Percentiles rank a stretch among this genome's conserved stretches.
Evolutionary conservation across 2,797 vertebrate species (phyloP).

Genomic region (Gila robusta): DNA sequence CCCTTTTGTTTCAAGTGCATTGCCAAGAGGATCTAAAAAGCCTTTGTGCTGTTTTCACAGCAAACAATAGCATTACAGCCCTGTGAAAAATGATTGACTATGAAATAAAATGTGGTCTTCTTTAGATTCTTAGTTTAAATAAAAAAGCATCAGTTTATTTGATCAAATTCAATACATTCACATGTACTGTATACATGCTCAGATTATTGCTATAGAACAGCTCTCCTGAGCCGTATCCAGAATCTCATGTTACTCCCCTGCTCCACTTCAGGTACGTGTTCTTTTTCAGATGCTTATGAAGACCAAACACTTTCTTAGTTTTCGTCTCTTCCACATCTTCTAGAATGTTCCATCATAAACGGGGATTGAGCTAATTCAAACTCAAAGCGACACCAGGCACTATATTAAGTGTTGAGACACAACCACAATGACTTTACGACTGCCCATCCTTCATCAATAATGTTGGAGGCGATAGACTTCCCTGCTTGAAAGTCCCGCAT

Average conservation of each 20-base stretch:
- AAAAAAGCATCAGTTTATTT: not conserved
- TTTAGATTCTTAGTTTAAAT: not conserved
- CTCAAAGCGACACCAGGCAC: slow-evolving; percentile 79
- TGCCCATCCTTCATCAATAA: slow-evolving; percentile 83
- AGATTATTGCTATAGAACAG: not conserved
- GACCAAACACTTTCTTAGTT: slow-evolving; percentile 74
- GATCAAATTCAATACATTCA: not conserved
- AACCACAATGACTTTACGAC: slow-evolving; percentile 73
- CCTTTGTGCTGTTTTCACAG: not conserved
- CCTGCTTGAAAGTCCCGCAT: slow-evolving; percentile 82
- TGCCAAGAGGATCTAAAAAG: not conserved
- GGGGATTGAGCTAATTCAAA: slow-evolving; percentile 70
- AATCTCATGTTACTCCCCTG: slow-evolving; percentile 75
- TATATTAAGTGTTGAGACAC: slow-evolving; percentile 70
- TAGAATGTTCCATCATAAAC: slow-evolving; percentile 75
- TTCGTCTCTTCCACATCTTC: slow-evolving; percentile 75
- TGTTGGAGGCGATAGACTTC: slow-evolving; percentile 79
- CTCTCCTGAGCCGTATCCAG: slow-evolving; percentile 77
- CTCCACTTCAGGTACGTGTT: slow-evolving; percentile 85
- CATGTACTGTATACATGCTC: not conserved
- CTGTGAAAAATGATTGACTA: not conserved
- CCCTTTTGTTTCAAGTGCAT: not conserved
- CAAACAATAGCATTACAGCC: not conserved
- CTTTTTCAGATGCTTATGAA: slow-evolving; percentile 80
- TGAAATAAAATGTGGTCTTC: not conserved